A percentile compares a stretch with the other conserved stretches of the same genome.
Evolutionary conservation across 2,797 vertebrate genomes (phyloP).

Genomic region (Eulemur mongoz): DNA sequence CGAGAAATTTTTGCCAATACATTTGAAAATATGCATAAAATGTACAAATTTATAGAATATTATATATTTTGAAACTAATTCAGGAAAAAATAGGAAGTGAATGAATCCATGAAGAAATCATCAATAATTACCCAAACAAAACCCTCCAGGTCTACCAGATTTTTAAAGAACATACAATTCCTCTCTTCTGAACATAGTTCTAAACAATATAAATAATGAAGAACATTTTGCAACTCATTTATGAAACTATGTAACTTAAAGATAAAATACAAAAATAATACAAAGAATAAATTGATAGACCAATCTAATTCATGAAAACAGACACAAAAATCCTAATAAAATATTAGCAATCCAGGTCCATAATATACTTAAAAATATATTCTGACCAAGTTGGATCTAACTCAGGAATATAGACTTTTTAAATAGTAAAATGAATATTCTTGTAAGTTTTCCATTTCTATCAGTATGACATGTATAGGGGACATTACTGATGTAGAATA

Average conservation of each 20-base stretch:
- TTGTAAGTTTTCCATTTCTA: neutral
- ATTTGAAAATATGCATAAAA: neutral
- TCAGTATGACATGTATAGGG: neutral
- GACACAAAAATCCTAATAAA: neutral
- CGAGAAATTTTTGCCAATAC: neutral
- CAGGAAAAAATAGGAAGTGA: neutral
- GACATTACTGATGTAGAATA: neutral
- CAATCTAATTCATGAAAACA: neutral
- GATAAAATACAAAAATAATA: neutral
- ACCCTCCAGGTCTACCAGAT: neutral
- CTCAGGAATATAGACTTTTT: neutral
- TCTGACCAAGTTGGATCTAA: neutral
- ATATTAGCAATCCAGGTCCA: neutral
- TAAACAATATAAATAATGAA: neutral
- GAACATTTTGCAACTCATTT: neutral
- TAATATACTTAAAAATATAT: neutral
- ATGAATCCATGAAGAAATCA: neutral
- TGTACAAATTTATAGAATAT: neutral
- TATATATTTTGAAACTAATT: neutral
- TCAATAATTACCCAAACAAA: neutral
- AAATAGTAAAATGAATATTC: neutral
- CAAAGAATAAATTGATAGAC: neutral
- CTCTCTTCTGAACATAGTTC: neutral
- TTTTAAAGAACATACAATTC: neutral
- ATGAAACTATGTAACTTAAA: neutral